Conservation (phyloP, 1,140 invertebrate genomes). For the Drosophila nasuta region DNA sequence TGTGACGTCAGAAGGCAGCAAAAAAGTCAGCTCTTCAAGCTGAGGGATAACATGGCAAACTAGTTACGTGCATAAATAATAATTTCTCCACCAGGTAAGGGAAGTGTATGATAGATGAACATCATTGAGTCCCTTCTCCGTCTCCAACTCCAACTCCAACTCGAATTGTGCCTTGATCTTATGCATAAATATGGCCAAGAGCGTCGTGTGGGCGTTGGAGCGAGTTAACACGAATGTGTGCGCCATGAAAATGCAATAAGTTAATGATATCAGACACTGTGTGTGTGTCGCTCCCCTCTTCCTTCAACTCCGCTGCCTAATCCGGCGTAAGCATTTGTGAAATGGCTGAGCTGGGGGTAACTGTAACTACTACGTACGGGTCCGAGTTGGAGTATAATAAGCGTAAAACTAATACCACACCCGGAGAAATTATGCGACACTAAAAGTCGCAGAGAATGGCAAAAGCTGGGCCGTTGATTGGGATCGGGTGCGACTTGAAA, state of each 20-base stretch:
- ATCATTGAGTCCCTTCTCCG: slow-evolving; percentile 35
- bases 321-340: slow-evolving; percentile 55
- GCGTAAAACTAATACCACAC: slow-evolving; percentile 56
- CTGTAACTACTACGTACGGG: neutral
- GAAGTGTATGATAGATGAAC: slow-evolving; percentile 70
- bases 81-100: slow-evolving; percentile 45
- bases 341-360: neutral
- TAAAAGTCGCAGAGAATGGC: slow-evolving; percentile 40
- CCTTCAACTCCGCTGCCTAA: slow-evolving; percentile 28
- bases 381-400: slow-evolving; percentile 52
- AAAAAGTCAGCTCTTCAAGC: slow-evolving; percentile 30
- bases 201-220: neutral
- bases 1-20: slow-evolving; percentile 27
- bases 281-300: too few relatives aligned
- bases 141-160: neutral
- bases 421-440: slow-evolving; percentile 64
- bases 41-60: slow-evolving; percentile 77
- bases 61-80: slow-evolving; percentile 81
- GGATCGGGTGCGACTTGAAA: slow-evolving; percentile 2
- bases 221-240: slow-evolving; percentile 23
- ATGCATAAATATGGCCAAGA: slow-evolving; percentile 72
- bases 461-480: neutral
- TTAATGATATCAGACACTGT: slow-evolving; percentile 72
- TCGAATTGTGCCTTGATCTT: slow-evolving; percentile 50
- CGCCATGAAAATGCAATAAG: slow-evolving; percentile 75